Conservation (phyloP, 1,140 invertebrate species). For the Zaprionus davidi region DNA sequence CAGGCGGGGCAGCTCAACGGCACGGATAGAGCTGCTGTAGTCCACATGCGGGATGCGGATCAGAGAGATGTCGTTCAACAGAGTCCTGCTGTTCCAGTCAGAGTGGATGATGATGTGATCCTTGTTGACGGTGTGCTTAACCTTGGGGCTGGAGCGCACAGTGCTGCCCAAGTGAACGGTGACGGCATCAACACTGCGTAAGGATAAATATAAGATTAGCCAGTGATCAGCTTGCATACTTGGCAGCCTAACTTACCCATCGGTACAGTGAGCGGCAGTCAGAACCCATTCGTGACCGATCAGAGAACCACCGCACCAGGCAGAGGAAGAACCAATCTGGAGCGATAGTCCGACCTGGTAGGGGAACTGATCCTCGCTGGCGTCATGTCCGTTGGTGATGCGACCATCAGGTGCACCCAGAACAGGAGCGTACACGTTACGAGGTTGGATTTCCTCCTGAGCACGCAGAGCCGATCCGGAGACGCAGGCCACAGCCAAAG, state of each 20-base stretch:
- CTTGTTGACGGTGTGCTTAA: conserved; percentile 63
- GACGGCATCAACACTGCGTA: conserved; percentile 56
- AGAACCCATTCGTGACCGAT: conserved; percentile 86
- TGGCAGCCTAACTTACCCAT: conserved; percentile 61
- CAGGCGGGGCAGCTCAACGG: conserved; percentile 54
- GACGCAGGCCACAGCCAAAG: conserved; percentile 68
- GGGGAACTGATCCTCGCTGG: conserved; percentile 75
- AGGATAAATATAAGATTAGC: neutral
- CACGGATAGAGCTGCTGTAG: conserved; percentile 51
- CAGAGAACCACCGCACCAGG: conserved; percentile 86
- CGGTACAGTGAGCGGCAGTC: conserved; percentile 86
- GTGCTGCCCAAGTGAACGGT: conserved; percentile 63
- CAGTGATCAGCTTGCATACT: neutral
- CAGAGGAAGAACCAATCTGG: conserved; percentile 53
- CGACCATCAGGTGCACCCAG: conserved; percentile 56
- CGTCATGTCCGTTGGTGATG: conserved; percentile 80
- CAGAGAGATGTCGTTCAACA: conserved; percentile 85
- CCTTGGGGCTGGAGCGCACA: conserved; percentile 55
- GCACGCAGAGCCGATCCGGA: conserved; percentile 57
- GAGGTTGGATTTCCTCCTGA: conserved; percentile 12
- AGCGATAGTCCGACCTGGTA: conserved; percentile 81
- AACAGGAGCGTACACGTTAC: conserved; percentile 50
- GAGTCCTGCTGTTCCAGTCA: conserved; percentile 82
- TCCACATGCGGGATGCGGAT: conserved; percentile 80
- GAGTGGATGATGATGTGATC: conserved; percentile 81